These are phyloP conservation scores for Fregetta grallaria DNA, from an alignment of 2,113 vertebrate species.

Conservation along the genomic window DNA sequence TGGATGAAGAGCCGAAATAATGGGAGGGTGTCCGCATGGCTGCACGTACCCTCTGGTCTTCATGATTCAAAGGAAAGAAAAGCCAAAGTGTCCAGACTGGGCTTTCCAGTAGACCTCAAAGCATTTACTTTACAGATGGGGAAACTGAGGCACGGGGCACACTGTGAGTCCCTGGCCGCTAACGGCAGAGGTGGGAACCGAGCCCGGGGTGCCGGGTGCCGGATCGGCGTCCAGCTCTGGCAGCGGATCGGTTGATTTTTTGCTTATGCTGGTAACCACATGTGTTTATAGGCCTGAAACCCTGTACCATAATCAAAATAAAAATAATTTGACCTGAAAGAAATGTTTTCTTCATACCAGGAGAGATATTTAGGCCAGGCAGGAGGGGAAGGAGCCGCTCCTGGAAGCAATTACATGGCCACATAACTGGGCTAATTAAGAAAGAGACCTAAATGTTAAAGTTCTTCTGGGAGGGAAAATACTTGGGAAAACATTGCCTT, in stretches of 20 bases:
- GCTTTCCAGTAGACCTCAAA: background rate
- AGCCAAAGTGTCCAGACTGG: background rate
- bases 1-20: background rate
- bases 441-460: conserved; percentile 12
- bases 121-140: background rate
- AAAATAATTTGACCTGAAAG: conserved; percentile 41
- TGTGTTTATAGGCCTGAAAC: background rate
- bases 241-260: background rate
- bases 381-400: background rate
- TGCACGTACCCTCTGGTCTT: background rate
- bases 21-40: background rate
- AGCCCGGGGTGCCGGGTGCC: fast-evolving
- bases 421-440: conserved; percentile 46
- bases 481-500: background rate
- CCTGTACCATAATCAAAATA: background rate
- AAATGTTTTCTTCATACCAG: conserved; percentile 33
- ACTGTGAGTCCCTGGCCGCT: background rate
- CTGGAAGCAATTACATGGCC: conserved; percentile 59
- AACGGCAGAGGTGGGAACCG: background rate
- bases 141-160: background rate
- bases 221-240: background rate
- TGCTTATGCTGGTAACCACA: background rate
- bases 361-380: conserved; percentile 29
- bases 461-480: conserved; percentile 1
- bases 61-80: background rate